Evolutionary conservation across 2,888 invertebrate genomes (phyloP).

Genomic region (Incurvaria masculella): DNA sequence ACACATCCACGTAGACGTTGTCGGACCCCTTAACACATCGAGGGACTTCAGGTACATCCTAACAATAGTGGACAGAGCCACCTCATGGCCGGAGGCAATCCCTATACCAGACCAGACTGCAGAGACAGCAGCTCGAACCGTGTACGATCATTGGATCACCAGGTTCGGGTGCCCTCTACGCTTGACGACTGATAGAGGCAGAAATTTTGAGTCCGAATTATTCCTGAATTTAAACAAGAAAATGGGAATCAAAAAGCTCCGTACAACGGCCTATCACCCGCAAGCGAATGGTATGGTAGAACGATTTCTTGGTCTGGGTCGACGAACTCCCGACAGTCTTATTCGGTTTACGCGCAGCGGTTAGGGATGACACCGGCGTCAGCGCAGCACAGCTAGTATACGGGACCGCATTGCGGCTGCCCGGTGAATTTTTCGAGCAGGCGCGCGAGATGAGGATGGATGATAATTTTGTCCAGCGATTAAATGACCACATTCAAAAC

Average conservation of each 20-base stretch:
- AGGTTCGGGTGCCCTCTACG: slow-evolving; percentile 16
- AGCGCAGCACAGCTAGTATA: slow-evolving; percentile 20
- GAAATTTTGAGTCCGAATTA: slow-evolving; percentile 13
- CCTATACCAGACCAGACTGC: no score
- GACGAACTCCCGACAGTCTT: slow-evolving; percentile 20
- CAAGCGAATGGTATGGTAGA: slow-evolving; percentile 15
- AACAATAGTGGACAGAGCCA: slow-evolving; percentile 16
- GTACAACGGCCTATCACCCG: slow-evolving; percentile 16
- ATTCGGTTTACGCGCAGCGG: slow-evolving; percentile 20
- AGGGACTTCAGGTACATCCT: slow-evolving; percentile 2
- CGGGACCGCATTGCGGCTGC: slow-evolving; percentile 17
- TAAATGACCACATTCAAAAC: no score
- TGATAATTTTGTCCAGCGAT: no score
- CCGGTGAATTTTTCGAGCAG: slow-evolving; percentile 17
- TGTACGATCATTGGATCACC: slow-evolving; percentile 17
- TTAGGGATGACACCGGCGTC: slow-evolving; percentile 14
- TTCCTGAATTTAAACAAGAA: slow-evolving; percentile 11
- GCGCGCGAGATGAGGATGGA: neutral
- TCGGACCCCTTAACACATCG: slow-evolving; percentile 13
- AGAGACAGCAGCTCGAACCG: no score
- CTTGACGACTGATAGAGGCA: slow-evolving; percentile 15
- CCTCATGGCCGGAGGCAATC: slow-evolving; percentile 21
- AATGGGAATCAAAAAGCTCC: slow-evolving; percentile 13
- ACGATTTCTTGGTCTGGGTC: slow-evolving; percentile 18
- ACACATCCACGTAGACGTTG: slow-evolving; percentile 16